These are phyloP conservation scores for Halcyon leucocephala DNA, from an alignment of 2,797 vertebrate genomes.

Conservation along the genomic window DNA sequence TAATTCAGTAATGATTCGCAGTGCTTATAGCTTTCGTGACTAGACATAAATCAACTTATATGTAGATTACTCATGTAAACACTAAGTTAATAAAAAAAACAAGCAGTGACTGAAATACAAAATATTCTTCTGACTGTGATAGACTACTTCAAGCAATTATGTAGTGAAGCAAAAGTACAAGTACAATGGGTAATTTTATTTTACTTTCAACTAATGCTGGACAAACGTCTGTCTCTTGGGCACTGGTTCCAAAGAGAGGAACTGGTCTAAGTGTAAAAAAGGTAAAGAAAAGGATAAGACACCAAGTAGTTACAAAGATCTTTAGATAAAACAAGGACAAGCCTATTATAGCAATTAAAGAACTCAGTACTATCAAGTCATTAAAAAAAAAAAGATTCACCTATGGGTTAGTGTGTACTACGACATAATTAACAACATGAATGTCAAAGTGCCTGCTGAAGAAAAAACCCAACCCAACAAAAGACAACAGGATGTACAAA, in stretches of 20 bases:
- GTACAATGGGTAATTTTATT: neutral
- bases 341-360: neutral
- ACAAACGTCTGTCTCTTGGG: neutral
- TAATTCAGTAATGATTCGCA: neutral
- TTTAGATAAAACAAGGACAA: neutral
- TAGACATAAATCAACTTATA: slow-evolving; percentile 68
- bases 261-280: neutral
- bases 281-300: neutral
- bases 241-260: neutral
- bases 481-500: neutral
- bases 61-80: too few species aligned
- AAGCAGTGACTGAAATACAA: slow-evolving; percentile 64
- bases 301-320: neutral
- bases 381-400: neutral
- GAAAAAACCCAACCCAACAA: neutral
- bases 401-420: neutral
- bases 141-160: neutral
- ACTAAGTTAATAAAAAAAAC: neutral
- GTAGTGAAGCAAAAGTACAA: neutral
- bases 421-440: neutral
- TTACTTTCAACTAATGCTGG: neutral
- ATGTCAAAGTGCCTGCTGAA: neutral
- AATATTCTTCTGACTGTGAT: slow-evolving; percentile 6
- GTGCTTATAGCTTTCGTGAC: slow-evolving; percentile 70
- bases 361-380: neutral